phyloP scores from a whole-genome alignment of 2,113 vertebrate genomes.

The Thunnus maccoyii region DNA sequence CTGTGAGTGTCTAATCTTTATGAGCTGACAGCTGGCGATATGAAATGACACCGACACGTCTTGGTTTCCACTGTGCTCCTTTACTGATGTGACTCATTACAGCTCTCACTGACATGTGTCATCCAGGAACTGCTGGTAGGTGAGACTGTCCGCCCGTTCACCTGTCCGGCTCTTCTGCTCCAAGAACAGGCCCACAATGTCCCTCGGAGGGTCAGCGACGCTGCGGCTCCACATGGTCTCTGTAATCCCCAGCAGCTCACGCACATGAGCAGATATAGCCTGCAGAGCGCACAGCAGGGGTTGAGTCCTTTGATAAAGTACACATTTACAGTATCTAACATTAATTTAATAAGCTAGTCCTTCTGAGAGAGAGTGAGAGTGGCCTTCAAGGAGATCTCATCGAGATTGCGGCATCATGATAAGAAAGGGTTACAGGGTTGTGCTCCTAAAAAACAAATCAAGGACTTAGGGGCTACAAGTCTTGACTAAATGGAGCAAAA shows the following conservation, averaged over 20 bases:
- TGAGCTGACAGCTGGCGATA: constrained; percentile 47
- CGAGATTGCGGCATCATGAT: background rate
- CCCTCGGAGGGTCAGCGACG: constrained; percentile 86
- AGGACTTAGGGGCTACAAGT: constrained; percentile 4
- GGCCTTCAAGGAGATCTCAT: background rate
- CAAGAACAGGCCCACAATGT: constrained; percentile 87
- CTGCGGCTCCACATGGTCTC: constrained; percentile 87
- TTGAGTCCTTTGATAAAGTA: constrained; percentile 45
- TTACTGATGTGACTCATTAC: constrained; percentile 33
- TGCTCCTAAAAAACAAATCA: constrained; percentile 4
- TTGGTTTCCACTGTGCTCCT: constrained; percentile 27
- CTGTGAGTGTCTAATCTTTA: constrained; percentile 49
- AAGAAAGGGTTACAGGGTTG: constrained; percentile 10
- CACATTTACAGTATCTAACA: constrained; percentile 45
- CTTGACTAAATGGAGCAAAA: background rate
- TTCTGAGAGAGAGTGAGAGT: constrained; percentile 25
- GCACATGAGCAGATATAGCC: constrained; percentile 86
- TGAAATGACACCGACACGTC: constrained; percentile 55
- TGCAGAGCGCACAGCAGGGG: constrained; percentile 73
- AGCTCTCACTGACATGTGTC: constrained; percentile 37
- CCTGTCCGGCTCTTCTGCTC: constrained; percentile 88
- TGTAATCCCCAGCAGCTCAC: constrained; percentile 85
- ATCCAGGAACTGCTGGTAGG: constrained; percentile 83
- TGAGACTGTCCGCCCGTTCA: constrained; percentile 83
- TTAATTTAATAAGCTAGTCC: constrained; percentile 33